phyloP scores from a whole-genome alignment of 1,140 invertebrate genomes.

The Diuraphis noxia region DNA sequence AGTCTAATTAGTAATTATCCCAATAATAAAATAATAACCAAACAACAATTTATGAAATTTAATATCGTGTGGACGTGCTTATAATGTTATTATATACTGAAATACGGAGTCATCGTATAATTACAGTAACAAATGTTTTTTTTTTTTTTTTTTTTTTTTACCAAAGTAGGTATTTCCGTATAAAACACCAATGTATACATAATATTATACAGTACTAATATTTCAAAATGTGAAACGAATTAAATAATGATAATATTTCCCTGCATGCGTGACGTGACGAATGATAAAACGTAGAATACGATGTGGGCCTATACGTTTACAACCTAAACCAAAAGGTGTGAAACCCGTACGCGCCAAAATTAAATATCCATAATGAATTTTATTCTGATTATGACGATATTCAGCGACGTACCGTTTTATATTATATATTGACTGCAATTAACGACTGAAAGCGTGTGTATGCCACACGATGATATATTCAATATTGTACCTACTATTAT shows the following conservation, averaged over 20 bases:
- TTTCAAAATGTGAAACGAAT: neutral
- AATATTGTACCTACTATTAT: neutral
- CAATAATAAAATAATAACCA: constrained; percentile 7
- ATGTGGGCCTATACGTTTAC: neutral
- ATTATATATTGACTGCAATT: too few species aligned
- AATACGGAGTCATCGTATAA: neutral
- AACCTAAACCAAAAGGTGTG: neutral
- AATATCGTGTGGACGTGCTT: neutral
- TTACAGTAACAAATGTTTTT: neutral
- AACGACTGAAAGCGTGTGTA: neutral
- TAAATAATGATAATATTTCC: neutral
- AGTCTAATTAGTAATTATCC: neutral
- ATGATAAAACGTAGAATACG: neutral
- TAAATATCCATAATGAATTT: neutral
- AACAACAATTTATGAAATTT: constrained; percentile 27
- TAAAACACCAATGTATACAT: neutral
- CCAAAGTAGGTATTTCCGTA: neutral
- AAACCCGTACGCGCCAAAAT: neutral
- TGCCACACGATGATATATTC: neutral
- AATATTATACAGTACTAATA: neutral
- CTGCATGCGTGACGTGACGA: neutral
- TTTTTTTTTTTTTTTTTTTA: neutral
- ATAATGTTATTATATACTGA: neutral
- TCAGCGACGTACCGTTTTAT: too few species aligned
- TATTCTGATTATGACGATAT: neutral